Base-by-base conservation (phyloP, 2,797 vertebrate species). In the Oreonectes daqikongensis region DNA sequence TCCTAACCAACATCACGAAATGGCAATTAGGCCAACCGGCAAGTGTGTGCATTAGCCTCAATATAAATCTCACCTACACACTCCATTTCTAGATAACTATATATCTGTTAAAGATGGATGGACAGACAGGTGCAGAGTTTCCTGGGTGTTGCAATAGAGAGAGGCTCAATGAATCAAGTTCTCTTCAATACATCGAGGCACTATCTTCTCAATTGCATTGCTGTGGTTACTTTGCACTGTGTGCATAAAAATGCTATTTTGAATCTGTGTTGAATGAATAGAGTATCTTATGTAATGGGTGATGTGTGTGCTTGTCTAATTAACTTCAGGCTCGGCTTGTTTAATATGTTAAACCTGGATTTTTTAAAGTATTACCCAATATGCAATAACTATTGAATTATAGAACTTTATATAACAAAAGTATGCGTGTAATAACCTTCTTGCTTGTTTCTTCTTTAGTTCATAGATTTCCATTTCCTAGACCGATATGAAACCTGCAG, bases 291-390 rank as follows among this genome's bases (percentile, higher is more conserved):
- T 78, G 78, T 81, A 89, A 87, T 83, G 85, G 82, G 70, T 84
- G 68, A 80, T 79, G 76, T 78, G 53, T 78, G 53, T 81, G n/a
- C n/a, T n/a, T 80, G 85, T 77, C 84, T 90, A 90, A 91, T 91
- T 88, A 91, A 86, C 89, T 86, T 40, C 22, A 85, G 89, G 87
- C 88, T 87, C 86, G 86, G 89, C 88, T 84, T 81, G 85, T 86
- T 89, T 90, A 83, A 84, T 87, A 89, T 87, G 88, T 69, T 81
- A 85, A 85, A 91, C 90, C 86, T 86, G 87, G 89, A 92, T 91
- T 91, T 92, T 89, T 87, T 88, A 89, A 91, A 91, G 91, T 91
- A 90, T 89, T 87, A 92, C 90, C 91, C 90, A 91, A 90, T 86
- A 87, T 92, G 87, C 87, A 85, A 86, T 85, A 89, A 89, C 89